Evolutionary conservation across 2,113 vertebrate species (phyloP).

Genomic region (Platycercus adscitus): DNA sequence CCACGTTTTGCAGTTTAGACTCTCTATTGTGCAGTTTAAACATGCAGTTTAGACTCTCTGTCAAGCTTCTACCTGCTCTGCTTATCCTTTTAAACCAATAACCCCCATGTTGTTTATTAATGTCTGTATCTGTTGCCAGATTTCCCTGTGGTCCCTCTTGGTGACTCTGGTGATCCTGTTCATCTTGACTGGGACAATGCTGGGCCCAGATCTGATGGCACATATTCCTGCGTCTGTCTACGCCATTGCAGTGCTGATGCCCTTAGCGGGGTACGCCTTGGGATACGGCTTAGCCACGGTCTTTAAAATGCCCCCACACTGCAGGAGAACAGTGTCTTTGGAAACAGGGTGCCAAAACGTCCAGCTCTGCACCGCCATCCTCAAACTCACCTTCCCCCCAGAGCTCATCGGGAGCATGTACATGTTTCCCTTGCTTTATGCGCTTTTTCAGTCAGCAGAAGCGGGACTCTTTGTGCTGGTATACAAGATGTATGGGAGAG

Average conservation of each 20-base stretch:
- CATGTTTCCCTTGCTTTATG: slow-evolving; percentile 97
- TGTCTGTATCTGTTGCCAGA: slow-evolving; percentile 71
- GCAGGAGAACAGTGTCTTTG: slow-evolving; percentile 89
- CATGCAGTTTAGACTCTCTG: not conserved
- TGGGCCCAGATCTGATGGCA: slow-evolving; percentile 91
- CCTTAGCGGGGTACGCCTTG: slow-evolving; percentile 86
- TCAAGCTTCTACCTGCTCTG: not conserved
- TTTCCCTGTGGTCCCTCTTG: slow-evolving; percentile 94
- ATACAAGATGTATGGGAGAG: slow-evolving; percentile 87
- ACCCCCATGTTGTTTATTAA: not conserved
- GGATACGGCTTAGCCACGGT: slow-evolving; percentile 90
- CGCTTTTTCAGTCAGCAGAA: slow-evolving; percentile 94
- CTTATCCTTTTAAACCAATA: not conserved
- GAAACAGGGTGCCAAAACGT: slow-evolving; percentile 98
- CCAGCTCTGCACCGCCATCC: slow-evolving; percentile 95
- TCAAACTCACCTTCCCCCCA: slow-evolving; percentile 94
- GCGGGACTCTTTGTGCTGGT: slow-evolving; percentile 90
- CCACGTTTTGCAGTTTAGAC: not conserved
- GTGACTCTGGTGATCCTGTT: slow-evolving; percentile 92
- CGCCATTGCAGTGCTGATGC: slow-evolving; percentile 91
- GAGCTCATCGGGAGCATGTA: slow-evolving; percentile 93
- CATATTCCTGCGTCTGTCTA: slow-evolving; percentile 91
- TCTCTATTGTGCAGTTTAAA: not conserved
- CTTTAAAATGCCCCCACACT: slow-evolving; percentile 88
- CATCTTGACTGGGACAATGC: slow-evolving; percentile 93